These are phyloP conservation scores for Chaetops frenatus DNA, from an alignment of 2,113 vertebrate species.

Conservation along the genomic window DNA sequence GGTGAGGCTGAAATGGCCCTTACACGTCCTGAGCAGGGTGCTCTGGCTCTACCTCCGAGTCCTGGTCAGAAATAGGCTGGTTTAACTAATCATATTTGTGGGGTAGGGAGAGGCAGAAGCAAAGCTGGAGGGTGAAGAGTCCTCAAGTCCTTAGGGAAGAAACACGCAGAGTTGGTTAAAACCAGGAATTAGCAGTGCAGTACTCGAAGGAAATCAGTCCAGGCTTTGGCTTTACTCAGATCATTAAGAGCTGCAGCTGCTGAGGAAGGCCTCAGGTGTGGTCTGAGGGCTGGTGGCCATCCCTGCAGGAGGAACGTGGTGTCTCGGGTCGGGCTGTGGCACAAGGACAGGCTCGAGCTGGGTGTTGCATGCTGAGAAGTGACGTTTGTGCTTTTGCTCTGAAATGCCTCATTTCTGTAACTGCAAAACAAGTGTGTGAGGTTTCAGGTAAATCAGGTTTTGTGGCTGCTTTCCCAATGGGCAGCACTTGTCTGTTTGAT, in stretches of 20 bases:
- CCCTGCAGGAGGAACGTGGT: not conserved
- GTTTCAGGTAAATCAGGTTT: not conserved
- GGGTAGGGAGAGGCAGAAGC: not conserved
- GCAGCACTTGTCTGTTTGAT: not conserved
- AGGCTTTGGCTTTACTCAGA: accelerated
- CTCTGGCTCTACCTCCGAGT: not conserved
- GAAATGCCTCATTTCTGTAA: not conserved
- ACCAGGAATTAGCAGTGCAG: not conserved
- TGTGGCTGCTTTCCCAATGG: not conserved
- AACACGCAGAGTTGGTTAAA: accelerated
- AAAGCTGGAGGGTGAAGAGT: not conserved
- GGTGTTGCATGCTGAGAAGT: not conserved
- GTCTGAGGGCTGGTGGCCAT: not conserved
- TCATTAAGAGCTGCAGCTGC: not conserved
- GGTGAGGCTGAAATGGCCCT: not conserved
- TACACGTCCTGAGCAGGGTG: accelerated
- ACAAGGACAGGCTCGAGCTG: not conserved
- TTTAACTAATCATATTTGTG: not conserved
- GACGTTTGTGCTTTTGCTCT: too few species aligned
- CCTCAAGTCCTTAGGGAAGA: not conserved
- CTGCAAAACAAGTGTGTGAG: not conserved
- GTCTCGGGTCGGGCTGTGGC: not conserved
- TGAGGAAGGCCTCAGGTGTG: not conserved
- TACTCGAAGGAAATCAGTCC: not conserved
- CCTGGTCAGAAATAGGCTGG: not conserved